Percentiles rank a stretch among this genome's conserved stretches.
Conservation (phyloP, 1,140 invertebrate genomes). For the Trichomalopsis sarcophagae region DNA sequence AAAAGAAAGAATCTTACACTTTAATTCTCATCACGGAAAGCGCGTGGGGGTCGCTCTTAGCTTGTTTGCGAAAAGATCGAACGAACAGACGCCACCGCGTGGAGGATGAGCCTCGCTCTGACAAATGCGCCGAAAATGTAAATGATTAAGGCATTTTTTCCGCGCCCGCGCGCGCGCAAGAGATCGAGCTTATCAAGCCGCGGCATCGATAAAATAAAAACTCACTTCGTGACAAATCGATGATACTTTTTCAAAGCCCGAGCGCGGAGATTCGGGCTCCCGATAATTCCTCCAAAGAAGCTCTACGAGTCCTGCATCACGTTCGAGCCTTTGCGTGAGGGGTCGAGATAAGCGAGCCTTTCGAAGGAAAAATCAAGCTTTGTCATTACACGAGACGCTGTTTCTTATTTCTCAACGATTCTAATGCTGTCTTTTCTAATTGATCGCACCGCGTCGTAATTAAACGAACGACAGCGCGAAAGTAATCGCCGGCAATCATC, state of each 20-base stretch:
- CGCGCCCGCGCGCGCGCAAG: not conserved
- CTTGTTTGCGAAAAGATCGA: conserved; percentile 17
- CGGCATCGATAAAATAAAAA: conserved; percentile 43
- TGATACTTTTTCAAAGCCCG: conserved; percentile 33
- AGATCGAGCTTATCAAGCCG: conserved; percentile 21
- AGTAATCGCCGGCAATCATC: not conserved
- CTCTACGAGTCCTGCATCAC: conserved; percentile 20
- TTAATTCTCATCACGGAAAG: too few species aligned
- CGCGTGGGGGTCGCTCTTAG: not conserved
- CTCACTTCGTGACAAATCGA: conserved; percentile 43
- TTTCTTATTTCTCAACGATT: not conserved
- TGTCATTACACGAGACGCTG: too few species aligned
- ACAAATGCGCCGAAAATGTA: conserved; percentile 36
- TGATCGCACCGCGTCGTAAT: not conserved
- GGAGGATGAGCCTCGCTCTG: not conserved
- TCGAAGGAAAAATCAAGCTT: too few species aligned
- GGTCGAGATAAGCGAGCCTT: too few species aligned
- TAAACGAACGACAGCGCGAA: not conserved
- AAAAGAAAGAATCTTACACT: not conserved
- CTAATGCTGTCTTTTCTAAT: too few species aligned
- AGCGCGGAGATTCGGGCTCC: conserved; percentile 23
- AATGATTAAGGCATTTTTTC: conserved; percentile 38
- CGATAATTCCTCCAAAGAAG: conserved; percentile 1
- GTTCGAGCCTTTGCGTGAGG: conserved; percentile 9
- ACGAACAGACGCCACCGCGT: not conserved